Conservation (phyloP, 2,113 vertebrate species). For the Xyliphius kryptos region DNA sequence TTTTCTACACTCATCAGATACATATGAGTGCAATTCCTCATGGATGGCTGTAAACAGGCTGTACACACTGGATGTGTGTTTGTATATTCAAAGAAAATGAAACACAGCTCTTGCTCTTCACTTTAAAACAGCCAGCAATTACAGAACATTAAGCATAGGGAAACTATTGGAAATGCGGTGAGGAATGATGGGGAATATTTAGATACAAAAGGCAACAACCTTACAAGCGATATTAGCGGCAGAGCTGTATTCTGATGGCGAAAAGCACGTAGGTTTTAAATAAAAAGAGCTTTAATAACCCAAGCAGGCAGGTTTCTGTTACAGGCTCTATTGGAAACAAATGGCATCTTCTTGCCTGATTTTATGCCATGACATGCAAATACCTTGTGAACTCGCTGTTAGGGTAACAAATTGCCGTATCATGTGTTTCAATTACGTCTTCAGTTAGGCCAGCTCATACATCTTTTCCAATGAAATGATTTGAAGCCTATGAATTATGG, state of each 20-base stretch:
- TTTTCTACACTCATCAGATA: conserved; percentile 45
- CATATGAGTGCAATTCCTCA: conserved; percentile 35
- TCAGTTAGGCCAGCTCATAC: conserved; percentile 60
- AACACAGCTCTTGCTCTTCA: conserved; percentile 21
- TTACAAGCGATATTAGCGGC: conserved; percentile 47
- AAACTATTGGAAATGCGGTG: conserved; percentile 38
- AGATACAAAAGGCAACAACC: conserved; percentile 48
- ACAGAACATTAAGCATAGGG: conserved; percentile 38
- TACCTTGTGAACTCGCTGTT: conserved; percentile 63
- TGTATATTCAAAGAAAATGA: conserved; percentile 37
- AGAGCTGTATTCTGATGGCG: conserved; percentile 39
- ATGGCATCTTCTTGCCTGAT: conserved; percentile 37
- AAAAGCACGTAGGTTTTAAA: conserved; percentile 42
- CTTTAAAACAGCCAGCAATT: conserved; percentile 37
- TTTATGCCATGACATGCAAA: conserved; percentile 55
- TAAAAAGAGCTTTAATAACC: conserved; percentile 52
- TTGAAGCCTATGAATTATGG: conserved; percentile 75
- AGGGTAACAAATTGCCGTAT: conserved; percentile 72
- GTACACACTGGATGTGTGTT: conserved; percentile 42
- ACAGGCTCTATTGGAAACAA: conserved; percentile 52
- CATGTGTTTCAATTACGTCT: conserved; percentile 71
- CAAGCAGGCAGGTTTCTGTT: conserved; percentile 53
- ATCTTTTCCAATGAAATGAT: conserved; percentile 65
- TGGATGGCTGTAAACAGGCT: conserved; percentile 45
- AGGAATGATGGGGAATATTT: conserved; percentile 33